Conservation (phyloP, 2,797 vertebrate genomes). For the Heterohyrax brucei region DNA sequence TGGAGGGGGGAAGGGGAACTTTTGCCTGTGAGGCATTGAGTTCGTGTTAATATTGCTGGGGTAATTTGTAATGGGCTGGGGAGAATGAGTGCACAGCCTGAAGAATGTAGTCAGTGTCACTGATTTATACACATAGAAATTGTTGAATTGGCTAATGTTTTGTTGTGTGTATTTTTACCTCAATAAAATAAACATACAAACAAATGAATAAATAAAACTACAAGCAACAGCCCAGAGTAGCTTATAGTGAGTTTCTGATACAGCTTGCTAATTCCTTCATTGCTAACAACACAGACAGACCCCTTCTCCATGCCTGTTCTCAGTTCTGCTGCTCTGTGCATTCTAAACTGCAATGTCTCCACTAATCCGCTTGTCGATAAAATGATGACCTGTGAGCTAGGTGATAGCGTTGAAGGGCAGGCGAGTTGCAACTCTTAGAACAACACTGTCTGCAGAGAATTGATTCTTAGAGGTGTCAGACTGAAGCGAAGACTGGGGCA, state of each 20-base stretch:
- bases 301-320: constrained; percentile 21
- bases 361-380: background rate
- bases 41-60: background rate
- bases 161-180: background rate
- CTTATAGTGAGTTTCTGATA: constrained; percentile 29
- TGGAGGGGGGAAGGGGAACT: background rate
- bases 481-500: background rate
- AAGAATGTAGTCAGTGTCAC: background rate
- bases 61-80: background rate
- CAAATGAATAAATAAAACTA: constrained; percentile 42
- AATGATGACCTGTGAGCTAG: background rate
- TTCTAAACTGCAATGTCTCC: constrained; percentile 17
- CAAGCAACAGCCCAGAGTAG: background rate
- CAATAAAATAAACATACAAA: background rate
- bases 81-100: background rate
- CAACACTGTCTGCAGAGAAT: background rate
- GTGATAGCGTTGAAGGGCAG: background rate
- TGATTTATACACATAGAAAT: background rate
- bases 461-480: background rate
- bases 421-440: background rate
- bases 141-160: background rate
- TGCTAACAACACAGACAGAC: background rate
- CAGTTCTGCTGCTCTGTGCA: background rate
- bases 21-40: background rate
- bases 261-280: constrained; percentile 13